These are phyloP conservation scores for Poecilia gillii DNA, from an alignment of 2,797 vertebrate genomes.

Conservation along the genomic window DNA sequence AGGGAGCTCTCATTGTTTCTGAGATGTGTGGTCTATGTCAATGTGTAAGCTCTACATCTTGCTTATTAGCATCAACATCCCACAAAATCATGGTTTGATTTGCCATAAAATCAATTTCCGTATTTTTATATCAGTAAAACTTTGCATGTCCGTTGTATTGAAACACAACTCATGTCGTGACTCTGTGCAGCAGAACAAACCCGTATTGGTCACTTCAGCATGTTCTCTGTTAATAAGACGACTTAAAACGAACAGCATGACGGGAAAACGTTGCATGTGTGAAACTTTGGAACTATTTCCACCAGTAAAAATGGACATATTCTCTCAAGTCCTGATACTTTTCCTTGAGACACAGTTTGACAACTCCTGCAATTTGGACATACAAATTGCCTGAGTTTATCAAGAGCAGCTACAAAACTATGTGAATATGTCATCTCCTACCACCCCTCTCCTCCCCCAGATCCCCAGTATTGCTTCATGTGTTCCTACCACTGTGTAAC, in stretches of 20 bases:
- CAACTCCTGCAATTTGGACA: slow-evolving; percentile 17
- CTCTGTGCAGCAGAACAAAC: no score
- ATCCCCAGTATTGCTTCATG: slow-evolving; percentile 19
- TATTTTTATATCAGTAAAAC: no score
- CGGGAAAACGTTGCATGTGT: background rate
- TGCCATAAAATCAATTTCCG: no score
- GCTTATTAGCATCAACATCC: background rate
- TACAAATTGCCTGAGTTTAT: slow-evolving; percentile 32
- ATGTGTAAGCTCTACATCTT: background rate
- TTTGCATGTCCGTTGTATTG: no score
- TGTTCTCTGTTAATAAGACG: background rate
- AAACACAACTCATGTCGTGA: no score
- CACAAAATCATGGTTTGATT: background rate
- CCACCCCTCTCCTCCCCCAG: no score
- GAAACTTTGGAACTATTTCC: background rate
- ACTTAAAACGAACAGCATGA: background rate
- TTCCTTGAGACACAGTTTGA: slow-evolving; percentile 28
- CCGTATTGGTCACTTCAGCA: background rate
- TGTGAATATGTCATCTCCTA: slow-evolving; percentile 41
- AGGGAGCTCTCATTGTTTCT: background rate
- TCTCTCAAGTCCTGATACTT: background rate
- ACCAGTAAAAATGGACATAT: background rate
- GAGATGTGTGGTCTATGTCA: background rate
- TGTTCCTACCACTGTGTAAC: slow-evolving; percentile 50
- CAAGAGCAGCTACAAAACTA: slow-evolving; percentile 20